These are phyloP conservation scores for Leptodactylus fuscus DNA, from an alignment of 2,113 vertebrate species.

Conservation along the genomic window DNA sequence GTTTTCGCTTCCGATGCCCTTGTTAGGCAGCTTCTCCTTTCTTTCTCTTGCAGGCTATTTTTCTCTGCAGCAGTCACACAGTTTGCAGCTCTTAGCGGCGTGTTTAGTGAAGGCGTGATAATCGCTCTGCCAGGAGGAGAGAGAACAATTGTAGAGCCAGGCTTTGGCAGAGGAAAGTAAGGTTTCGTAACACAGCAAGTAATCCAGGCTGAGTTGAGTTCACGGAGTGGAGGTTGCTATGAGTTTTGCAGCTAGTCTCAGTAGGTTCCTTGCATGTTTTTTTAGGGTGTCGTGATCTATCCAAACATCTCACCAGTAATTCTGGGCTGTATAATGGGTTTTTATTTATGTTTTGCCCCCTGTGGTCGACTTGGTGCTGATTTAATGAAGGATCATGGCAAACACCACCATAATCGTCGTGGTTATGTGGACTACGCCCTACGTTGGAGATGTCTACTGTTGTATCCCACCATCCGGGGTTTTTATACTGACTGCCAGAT, in stretches of 20 bases:
- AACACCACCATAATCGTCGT: too few species aligned
- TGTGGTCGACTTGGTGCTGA: too few species aligned
- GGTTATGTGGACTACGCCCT: too few species aligned
- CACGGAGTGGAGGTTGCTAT: not conserved
- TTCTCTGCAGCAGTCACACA: slow-evolving; percentile 1
- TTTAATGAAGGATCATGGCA: too few species aligned
- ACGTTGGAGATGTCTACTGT: too few species aligned
- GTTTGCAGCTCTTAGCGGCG: slow-evolving; percentile 42
- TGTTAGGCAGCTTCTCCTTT: not conserved
- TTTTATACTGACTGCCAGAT: too few species aligned
- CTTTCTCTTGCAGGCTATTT: slow-evolving; percentile 1
- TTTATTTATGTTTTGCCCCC: too few species aligned
- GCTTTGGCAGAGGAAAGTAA: slow-evolving; percentile 11
- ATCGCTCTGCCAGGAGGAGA: slow-evolving; percentile 9
- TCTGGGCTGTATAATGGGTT: not conserved
- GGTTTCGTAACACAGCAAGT: slow-evolving; percentile 21
- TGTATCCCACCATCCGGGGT: too few species aligned
- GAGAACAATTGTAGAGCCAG: slow-evolving; percentile 27
- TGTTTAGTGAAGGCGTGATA: slow-evolving; percentile 53
- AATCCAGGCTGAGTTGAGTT: slow-evolving; percentile 12
- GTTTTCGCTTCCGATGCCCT: too few species aligned
- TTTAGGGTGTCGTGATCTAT: not conserved
- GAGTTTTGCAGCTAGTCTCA: not conserved
- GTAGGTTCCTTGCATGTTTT: not conserved
- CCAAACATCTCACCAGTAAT: not conserved